Evolutionary conservation across 1,140 invertebrate species (phyloP), one percentile per base, ranked within the genome.

Genomic region (Brachionus angularis): DNA sequence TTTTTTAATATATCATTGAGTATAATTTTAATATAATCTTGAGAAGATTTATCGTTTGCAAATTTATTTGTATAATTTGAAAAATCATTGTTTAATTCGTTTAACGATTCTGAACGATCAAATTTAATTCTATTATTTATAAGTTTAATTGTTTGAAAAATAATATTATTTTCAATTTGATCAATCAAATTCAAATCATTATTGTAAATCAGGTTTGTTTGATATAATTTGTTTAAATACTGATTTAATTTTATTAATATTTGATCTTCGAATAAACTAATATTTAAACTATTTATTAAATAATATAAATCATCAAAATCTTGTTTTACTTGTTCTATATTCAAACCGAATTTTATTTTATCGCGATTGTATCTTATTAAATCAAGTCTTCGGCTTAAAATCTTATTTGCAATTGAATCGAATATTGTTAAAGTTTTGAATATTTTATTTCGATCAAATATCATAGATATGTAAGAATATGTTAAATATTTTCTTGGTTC

Each of bases 231-330:
- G 3, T 18, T 55, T 31, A 33, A 33, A 55, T 7, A 55, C 7
- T 18, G 10, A 33, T 55, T 29, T 3, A 55, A 10, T 33, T 34
- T 55, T 29, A 3, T 33, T 16, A 55, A 5, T 16, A 55, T 33
- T 12, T 12, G 3, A 18, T 55, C 29, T 33, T 55, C 31, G 31
- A 55, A 33, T 33, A 31, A n/a, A 33, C 3, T 55, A 33, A 55
- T 23, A 55, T 55, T 55, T 55, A 55, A 33, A 16, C 27, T 33
- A 31, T 5, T n/a, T 12, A 55, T 55, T 55, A 55, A 55, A 55
- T 33, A 14, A 14, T 29, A 14, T 8, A 55, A 33, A 18, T 55
- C 52, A 7, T 16, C 52, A 55, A 55, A 55, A 55, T 33, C 29
- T 16, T 33, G n/a, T 14, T 33, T 7, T 16, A 55, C n/a, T 12